phyloP scores from a whole-genome alignment of 2,888 invertebrate species.

The Heliconius ethilla region DNA sequence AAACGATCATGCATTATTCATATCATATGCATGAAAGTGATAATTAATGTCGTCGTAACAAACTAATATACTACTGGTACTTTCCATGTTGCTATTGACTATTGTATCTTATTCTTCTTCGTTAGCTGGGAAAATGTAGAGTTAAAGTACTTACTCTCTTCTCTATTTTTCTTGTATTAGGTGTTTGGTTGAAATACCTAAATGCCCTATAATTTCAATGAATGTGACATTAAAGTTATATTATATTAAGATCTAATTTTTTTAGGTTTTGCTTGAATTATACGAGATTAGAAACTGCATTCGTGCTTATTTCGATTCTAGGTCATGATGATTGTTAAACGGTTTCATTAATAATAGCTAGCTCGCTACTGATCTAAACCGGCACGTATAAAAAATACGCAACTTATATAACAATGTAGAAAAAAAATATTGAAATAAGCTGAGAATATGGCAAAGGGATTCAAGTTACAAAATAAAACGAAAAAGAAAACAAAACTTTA shows the following conservation, averaged over 20 bases:
- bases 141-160: no score
- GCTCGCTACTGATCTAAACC: background rate
- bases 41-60: slow-evolving; percentile 20
- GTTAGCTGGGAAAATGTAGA: no score
- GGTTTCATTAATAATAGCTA: background rate
- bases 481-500: no score
- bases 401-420: background rate
- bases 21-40: slow-evolving; percentile 16
- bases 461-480: no score
- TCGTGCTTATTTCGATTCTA: background rate
- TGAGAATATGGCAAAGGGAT: no score
- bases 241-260: no score
- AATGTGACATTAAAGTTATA: no score
- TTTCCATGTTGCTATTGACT: background rate
- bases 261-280: no score
- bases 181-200: no score
- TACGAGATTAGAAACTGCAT: background rate
- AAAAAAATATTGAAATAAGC: no score
- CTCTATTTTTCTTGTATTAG: no score
- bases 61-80: slow-evolving; percentile 1
- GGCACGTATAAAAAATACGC: background rate
- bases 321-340: background rate
- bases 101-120: background rate
- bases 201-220: no score
- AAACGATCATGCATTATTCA: slow-evolving; percentile 21